Evolutionary conservation across 2,888 invertebrate genomes (phyloP), one percentile per base, ranked within the genome.

Genomic region (Palloptera scutellata): DNA sequence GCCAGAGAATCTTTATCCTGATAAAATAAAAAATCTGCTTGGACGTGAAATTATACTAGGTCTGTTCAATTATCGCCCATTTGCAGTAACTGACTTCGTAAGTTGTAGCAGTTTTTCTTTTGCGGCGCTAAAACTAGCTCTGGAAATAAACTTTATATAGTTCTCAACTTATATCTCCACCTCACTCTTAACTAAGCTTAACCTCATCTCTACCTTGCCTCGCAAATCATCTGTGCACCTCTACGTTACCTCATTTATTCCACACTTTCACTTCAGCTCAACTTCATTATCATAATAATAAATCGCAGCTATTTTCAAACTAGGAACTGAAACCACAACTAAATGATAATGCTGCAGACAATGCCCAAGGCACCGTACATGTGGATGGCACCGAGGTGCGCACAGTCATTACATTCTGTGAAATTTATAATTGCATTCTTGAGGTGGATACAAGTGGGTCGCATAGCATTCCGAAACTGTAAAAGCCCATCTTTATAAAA

Each of bases 311-410:
- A 5, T n/a, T n/a, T 9, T 19, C 11, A 11, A 12, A 60, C 19
- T 30, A 80, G 80, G 55, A 73, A 1, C 70, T 63, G 0, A 15
- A 69, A 11, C 76, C 79, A 0, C 71, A 69, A 3, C 65, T 73
- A 1, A 70, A 72, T 42, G 77, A 82, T 71, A 70, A 75, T 0
- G 70, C 72, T 0, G 8, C 53, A 1, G 69, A 75, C 17, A 75
- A 73, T 54, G 61, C 71, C 0, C 67, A 45, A 2, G 70, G 72
- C 61, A 40, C 72, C n/a, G 67, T 75, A 0, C 69, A 68, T 13
- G 83, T 87, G 42, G 89, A 90, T 81, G 91, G 91, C 6, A 86
- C 86, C 0, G 88, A 88, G 78, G 80, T 86, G 48, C 78, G 79
- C 11, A 64, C 86, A 8, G 74, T 83, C 51, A 63, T 85, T 1